Percentiles rank a stretch among this genome's conserved stretches.
Evolutionary conservation across 2,888 invertebrate species (phyloP).

Genomic region (Apoda limacodes): DNA sequence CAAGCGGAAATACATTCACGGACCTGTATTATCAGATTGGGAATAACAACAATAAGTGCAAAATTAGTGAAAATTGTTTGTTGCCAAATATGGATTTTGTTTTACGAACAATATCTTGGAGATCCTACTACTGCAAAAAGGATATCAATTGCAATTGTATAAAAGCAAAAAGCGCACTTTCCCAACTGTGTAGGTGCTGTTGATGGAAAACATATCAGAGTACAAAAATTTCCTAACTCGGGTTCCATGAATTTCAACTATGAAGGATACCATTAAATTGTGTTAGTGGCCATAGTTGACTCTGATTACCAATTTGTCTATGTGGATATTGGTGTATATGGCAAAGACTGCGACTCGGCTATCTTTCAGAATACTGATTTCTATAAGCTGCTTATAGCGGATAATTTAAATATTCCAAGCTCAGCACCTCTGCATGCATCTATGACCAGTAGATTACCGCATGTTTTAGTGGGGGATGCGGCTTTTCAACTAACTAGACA

Average conservation of each 20-base stretch:
- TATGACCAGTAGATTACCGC: neutral
- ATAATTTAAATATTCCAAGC: constrained; percentile 7
- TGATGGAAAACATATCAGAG: constrained; percentile 17
- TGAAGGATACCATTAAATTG: constrained; percentile 7
- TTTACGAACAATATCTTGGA: constrained; percentile 11
- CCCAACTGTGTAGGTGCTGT: constrained; percentile 13
- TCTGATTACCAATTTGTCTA: constrained; percentile 23
- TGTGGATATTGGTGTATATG: constrained; percentile 22
- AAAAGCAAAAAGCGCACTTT: constrained; percentile 13
- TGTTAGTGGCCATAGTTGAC: constrained; percentile 13
- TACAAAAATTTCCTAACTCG: constrained; percentile 8
- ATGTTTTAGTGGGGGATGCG: constrained; percentile 8
- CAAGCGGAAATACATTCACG: constrained; percentile 8
- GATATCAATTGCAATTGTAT: constrained; percentile 6
- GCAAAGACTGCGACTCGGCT: constrained; percentile 21
- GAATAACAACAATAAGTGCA: constrained; percentile 11
- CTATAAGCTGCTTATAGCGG: constrained; percentile 10
- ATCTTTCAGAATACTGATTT: constrained; percentile 21
- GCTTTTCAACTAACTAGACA: constrained; percentile 15
- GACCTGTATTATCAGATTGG: constrained; percentile 11
- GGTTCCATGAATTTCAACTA: constrained; percentile 12
- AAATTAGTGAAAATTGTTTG: constrained; percentile 10
- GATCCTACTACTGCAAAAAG: constrained; percentile 9
- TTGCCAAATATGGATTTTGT: constrained; percentile 8
- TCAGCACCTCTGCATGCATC: constrained; percentile 8